phyloP scores from a whole-genome alignment of 2,888 invertebrate genomes.

The Drosophila hawaiiensis region DNA sequence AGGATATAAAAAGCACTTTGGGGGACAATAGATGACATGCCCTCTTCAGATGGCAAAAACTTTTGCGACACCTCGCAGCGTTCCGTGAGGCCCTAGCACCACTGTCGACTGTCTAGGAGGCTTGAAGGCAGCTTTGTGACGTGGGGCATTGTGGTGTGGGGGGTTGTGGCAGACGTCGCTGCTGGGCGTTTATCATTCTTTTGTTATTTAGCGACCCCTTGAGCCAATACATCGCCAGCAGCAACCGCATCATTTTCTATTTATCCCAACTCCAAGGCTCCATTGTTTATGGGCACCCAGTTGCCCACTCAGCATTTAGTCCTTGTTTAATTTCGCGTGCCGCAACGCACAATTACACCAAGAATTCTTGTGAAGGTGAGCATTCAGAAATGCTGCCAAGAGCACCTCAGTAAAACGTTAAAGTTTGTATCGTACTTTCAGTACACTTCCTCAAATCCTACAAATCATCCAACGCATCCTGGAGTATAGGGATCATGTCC shows the following conservation, averaged over 20 bases:
- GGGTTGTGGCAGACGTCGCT: constrained; percentile 14
- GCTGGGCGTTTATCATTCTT: constrained; percentile 70
- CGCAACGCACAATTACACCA: constrained; percentile 76
- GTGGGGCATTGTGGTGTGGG: neutral
- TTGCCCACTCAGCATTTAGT: constrained; percentile 3
- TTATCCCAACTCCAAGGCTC: neutral
- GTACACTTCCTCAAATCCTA: neutral
- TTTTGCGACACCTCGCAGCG: constrained; percentile 59
- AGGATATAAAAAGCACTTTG: constrained; percentile 69
- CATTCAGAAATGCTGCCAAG: neutral
- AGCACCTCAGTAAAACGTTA: neutral
- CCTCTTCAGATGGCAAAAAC: constrained; percentile 43
- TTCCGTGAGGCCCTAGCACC: constrained; percentile 22
- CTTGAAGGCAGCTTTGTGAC: neutral
- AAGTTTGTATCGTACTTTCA: neutral
- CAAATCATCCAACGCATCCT: neutral
- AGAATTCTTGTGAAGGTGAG: constrained; percentile 16
- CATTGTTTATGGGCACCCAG: constrained; percentile 16
- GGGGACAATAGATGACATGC: constrained; percentile 74
- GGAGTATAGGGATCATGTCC: neutral
- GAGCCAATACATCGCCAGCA: constrained; percentile 27
- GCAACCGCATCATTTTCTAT: constrained; percentile 57
- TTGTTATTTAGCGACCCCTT: constrained; percentile 70
- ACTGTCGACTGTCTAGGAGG: constrained; percentile 6
- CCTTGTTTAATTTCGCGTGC: constrained; percentile 71